Base-by-base conservation (phyloP, 2,113 vertebrate species). In the Ammodramus savannarum region DNA sequence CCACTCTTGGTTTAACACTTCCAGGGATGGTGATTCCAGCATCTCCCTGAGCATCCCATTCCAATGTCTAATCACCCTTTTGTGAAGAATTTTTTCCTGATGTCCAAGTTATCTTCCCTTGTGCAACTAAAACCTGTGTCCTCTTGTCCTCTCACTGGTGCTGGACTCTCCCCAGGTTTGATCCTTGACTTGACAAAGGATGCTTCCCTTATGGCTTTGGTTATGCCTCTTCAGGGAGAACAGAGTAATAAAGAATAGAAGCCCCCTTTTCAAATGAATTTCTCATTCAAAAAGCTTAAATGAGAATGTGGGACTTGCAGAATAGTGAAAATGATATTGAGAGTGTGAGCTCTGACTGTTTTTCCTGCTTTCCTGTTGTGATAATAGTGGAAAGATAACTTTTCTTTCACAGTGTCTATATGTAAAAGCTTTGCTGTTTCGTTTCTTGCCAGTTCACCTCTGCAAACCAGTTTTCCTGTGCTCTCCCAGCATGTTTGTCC, bases 401-500 rank as follows among this genome's bases (percentile, higher is more conserved):
- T 82, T 55, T 62, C 16, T 66, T 82, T 62, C 41, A 22, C 11
- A 13, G 10, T 1, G 1, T 38, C 7, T 21, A 2, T 19, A 10
- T 46, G 48, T 39, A 31, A 87, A 77, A 48, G 10, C 23, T 11
- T 13, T 62, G 18, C 18, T 27, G 9, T 20, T 63, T 63, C 10
- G 4, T 27, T 77, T 26, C 51, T 83, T 63, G 18, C 43, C 23
- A 11, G 43, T 32, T 44, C 23, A 16, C 4, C 59, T 68, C 16
- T 52, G 41, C 32, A 44, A 36, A 39, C 13, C 16, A 38, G 12
- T 54, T 61, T 86, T 68, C 1, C 0, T 16, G 14, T 34, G 34
- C 0, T 0, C 19, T 87, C 48, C 62, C 36, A 14, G 3, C 1
- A 1, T 7, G 12, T 69, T 80, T 54, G 44, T 41, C 18, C 19